These are phyloP conservation scores for Teleopsis dalmanni DNA, from an alignment of 1,140 invertebrate species.

Conservation along the genomic window DNA sequence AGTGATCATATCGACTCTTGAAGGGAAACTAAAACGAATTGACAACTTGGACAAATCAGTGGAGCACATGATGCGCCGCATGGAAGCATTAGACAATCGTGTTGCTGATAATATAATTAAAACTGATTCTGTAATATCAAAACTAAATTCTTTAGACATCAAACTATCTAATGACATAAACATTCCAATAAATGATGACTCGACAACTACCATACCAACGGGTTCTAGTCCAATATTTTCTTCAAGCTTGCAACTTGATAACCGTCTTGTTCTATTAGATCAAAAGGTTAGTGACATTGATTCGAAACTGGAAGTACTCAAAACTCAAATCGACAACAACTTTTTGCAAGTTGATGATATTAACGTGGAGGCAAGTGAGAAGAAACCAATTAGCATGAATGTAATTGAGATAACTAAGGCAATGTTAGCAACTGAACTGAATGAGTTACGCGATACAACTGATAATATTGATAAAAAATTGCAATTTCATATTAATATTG, in stretches of 20 bases:
- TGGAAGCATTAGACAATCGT: slow-evolving; percentile 69
- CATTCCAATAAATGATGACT: slow-evolving; percentile 1
- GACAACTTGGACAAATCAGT: slow-evolving; percentile 80
- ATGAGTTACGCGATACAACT: slow-evolving; percentile 64
- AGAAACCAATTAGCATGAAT: slow-evolving; percentile 72
- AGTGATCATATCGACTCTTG: slow-evolving; percentile 76
- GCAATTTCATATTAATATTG: slow-evolving; percentile 75
- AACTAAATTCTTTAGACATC: slow-evolving; percentile 61
- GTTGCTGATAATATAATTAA: slow-evolving; percentile 77
- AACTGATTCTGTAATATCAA: slow-evolving; percentile 70
- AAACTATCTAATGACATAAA: slow-evolving; percentile 56
- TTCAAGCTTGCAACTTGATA: slow-evolving; percentile 48
- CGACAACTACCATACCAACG: slow-evolving; percentile 22
- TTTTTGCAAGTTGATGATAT: slow-evolving; percentile 70
- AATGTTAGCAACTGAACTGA: slow-evolving; percentile 65
- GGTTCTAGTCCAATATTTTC: slow-evolving; percentile 15
- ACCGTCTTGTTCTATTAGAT: slow-evolving; percentile 60
- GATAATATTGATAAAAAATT: slow-evolving; percentile 71
- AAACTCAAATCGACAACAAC: slow-evolving; percentile 74
- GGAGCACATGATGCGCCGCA: slow-evolving; percentile 72
- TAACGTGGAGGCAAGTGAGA: slow-evolving; percentile 76
- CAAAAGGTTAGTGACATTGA: slow-evolving; percentile 76
- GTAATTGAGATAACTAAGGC: slow-evolving; percentile 71
- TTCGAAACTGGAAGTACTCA: slow-evolving; percentile 64
- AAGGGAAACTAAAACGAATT: slow-evolving; percentile 76